A percentile compares a stretch with the other conserved stretches of the same genome.
Evolutionary conservation across 2,113 vertebrate genomes (phyloP).

Genomic region (Psittacara wagleri): DNA sequence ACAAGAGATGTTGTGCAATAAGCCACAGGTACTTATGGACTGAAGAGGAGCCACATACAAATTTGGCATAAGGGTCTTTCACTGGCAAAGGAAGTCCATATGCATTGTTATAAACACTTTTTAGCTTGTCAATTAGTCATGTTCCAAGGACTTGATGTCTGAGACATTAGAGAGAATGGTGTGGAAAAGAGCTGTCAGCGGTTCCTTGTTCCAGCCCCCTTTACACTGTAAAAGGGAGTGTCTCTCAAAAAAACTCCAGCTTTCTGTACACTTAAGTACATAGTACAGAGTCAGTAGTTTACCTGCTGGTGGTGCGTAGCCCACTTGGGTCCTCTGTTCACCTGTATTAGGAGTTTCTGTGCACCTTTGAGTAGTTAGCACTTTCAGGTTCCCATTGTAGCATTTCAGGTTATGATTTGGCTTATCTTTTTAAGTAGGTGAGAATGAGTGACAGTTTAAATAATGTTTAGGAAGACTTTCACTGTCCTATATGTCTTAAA

Average conservation of each 20-base stretch:
- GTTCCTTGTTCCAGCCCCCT: neutral
- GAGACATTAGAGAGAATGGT: neutral
- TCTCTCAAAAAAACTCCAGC: neutral
- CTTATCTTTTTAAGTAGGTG: conserved; percentile 31
- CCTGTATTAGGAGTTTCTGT: conserved; percentile 16
- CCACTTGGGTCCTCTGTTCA: neutral
- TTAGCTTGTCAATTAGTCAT: neutral
- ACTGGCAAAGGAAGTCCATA: neutral
- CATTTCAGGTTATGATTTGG: conserved; percentile 27
- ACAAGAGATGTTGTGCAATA: neutral
- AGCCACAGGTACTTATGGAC: neutral
- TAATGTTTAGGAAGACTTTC: conserved; percentile 1
- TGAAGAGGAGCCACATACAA: neutral
- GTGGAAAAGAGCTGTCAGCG: conserved; percentile 3
- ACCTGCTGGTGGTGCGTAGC: neutral
- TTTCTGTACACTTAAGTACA: neutral
- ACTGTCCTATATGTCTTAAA: neutral
- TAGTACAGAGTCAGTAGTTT: conserved; percentile 10
- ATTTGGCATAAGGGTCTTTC: neutral
- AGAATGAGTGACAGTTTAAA: conserved; percentile 35
- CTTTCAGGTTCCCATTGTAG: conserved; percentile 12
- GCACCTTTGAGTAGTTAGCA: conserved; percentile 6
- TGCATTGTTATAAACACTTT: neutral
- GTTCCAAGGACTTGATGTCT: neutral
- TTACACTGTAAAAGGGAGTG: neutral